Evolutionary conservation across 2,888 invertebrate genomes (phyloP), one percentile per base, ranked within the genome.

Genomic region (Merodon equestris): DNA sequence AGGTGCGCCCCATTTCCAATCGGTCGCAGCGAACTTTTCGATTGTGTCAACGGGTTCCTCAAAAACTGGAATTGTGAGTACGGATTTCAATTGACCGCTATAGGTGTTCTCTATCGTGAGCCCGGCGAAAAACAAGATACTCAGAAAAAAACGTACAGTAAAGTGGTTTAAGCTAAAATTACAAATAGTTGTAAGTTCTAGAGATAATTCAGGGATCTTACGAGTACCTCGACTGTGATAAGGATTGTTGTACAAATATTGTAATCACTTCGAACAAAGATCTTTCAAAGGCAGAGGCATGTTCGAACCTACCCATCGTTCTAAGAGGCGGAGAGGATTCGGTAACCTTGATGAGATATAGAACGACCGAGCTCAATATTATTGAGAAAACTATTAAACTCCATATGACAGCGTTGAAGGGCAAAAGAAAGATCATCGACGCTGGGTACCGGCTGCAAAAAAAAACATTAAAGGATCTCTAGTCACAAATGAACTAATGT

Each of bases 81-180:
- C 48, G 0, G 88, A 88, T 81, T 88, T 88, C 0, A 88, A 60
- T 51, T 87, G 86, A 0, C 88, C 88, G 66, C 88, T 87, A 74
- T 88, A 88, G 9, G 85, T 86, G 63, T 88, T 87, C 77, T 88
- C 88, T 81, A 88, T 64, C 0, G 88, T 88, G 1, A 88, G 84
- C 0, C 86, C 86, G 5, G 88, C 87, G 53, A 87, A 83, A 0
- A 88, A 76, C 10, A 88, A 66, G 0, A 85, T 83, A n/a, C 84
- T 84, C 56, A 88, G 40, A 77, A 87, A 87, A 12, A 88, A 83
- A 0, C 88, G 85, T 0, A 84, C 82, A 0, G 87, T 85, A 51
- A 84, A 85, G 1, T 83, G 83, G 38, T 83, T 60, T 7, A 87
- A 82, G 1, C 88, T 88, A 10, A 0, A 40, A n/a, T 40, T 3